phyloP scores from a whole-genome alignment of 2,888 invertebrate genomes.

The Hanleya hanleyi region DNA sequence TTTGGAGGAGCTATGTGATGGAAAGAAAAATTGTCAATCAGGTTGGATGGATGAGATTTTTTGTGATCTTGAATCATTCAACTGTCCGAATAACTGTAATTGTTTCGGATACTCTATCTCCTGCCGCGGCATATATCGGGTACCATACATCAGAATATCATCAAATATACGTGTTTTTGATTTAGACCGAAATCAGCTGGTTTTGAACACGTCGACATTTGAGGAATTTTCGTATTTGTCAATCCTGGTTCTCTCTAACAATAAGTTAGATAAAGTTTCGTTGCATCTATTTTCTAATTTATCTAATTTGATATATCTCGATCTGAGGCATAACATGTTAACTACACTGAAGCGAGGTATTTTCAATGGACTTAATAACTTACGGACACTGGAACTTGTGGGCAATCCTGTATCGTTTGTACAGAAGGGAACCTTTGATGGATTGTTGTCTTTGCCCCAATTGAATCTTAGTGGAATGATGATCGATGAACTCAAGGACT shows the following conservation, averaged over 20 bases:
- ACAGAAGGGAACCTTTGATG: not conserved
- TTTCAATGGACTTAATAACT: not conserved
- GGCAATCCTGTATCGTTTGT: constrained; percentile 2
- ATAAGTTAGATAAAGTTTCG: not conserved
- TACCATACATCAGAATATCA: not conserved
- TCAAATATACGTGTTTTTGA: not conserved
- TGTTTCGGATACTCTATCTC: not conserved
- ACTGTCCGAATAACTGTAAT: not conserved
- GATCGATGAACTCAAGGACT: not conserved
- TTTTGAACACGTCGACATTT: not conserved
- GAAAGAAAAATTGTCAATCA: not conserved
- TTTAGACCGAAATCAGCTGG: not conserved
- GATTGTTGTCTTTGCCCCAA: not conserved
- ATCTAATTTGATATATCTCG: not conserved
- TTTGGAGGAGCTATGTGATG: not conserved
- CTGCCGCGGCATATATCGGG: not conserved
- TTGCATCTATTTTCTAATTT: not conserved
- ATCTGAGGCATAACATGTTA: not conserved
- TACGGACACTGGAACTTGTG: not conserved
- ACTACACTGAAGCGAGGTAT: not conserved
- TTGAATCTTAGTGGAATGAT: not conserved
- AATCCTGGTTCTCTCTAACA: not conserved
- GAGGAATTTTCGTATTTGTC: not conserved
- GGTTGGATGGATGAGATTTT: not conserved
- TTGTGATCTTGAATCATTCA: not conserved